Evolutionary conservation across 92 coral and sea anemone species (phyloP).

Genomic region (Nematostella vectensis): DNA sequence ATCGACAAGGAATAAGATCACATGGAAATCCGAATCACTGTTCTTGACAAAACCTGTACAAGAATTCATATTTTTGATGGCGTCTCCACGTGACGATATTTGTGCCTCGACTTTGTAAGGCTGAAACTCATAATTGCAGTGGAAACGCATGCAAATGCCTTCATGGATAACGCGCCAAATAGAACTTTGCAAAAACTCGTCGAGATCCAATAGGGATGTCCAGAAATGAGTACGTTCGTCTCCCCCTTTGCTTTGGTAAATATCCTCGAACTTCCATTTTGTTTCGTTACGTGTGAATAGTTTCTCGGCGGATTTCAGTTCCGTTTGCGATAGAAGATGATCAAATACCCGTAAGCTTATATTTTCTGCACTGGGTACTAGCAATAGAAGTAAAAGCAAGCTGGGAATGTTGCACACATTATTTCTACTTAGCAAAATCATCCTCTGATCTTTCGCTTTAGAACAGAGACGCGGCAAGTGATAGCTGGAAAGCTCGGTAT

Average conservation of each 20-base stretch:
- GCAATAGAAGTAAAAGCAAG: no score
- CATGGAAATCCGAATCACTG: background rate
- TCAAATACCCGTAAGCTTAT: no score
- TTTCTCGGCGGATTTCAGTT: background rate
- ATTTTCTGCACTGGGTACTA: no score
- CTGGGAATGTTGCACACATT: no score
- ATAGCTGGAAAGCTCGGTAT: no score
- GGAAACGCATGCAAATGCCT: constrained; percentile 2
- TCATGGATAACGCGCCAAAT: constrained; percentile 8
- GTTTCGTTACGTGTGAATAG: background rate
- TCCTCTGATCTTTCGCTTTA: no score
- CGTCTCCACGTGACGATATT: constrained; percentile 40
- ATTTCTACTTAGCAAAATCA: no score
- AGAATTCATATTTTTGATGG: background rate
- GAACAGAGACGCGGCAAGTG: no score
- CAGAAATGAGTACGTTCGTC: constrained; percentile 9
- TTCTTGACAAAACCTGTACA: background rate
- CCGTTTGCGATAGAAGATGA: background rate
- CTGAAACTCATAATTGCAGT: background rate
- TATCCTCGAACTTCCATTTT: background rate
- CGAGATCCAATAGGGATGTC: constrained; percentile 9
- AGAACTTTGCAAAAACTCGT: background rate
- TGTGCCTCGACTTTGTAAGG: constrained; percentile 24
- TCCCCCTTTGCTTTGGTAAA: background rate
- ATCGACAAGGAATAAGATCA: constrained; percentile 24